Evolutionary conservation across 2,113 vertebrate species (phyloP).

Genomic region (Rhinoptilus africanus): DNA sequence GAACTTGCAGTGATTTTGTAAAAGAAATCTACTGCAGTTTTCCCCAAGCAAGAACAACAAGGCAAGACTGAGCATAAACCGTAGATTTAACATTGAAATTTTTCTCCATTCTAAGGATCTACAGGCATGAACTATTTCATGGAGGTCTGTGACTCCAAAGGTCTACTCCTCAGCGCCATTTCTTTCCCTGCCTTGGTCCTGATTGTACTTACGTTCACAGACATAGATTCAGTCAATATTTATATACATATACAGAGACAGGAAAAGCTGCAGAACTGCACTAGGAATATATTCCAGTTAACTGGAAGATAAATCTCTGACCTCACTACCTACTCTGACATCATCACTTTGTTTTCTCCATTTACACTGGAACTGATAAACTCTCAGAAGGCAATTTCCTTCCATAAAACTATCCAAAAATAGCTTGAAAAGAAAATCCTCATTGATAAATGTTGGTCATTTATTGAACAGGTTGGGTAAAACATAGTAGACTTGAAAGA

Average conservation of each 20-base stretch:
- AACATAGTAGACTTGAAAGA: not conserved
- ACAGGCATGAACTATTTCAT: not conserved
- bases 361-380: not conserved
- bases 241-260: not conserved
- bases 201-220: not conserved
- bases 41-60: not conserved
- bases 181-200: not conserved
- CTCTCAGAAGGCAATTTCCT: not conserved
- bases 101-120: not conserved
- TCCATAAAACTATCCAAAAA: not conserved
- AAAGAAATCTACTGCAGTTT: not conserved
- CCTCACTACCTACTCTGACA: not conserved
- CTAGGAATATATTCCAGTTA: not conserved
- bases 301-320: not conserved
- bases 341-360: not conserved
- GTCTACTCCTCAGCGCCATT: not conserved
- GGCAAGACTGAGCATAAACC: not conserved
- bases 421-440: not conserved
- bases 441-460: not conserved
- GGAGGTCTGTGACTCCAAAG: not conserved
- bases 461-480: not conserved
- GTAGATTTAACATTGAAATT: not conserved
- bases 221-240: not conserved
- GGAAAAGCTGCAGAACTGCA: not conserved
- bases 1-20: not conserved